These are phyloP conservation scores for Stramonita haemastoma DNA, from an alignment of 2,888 invertebrate species.

Conservation along the genomic window DNA sequence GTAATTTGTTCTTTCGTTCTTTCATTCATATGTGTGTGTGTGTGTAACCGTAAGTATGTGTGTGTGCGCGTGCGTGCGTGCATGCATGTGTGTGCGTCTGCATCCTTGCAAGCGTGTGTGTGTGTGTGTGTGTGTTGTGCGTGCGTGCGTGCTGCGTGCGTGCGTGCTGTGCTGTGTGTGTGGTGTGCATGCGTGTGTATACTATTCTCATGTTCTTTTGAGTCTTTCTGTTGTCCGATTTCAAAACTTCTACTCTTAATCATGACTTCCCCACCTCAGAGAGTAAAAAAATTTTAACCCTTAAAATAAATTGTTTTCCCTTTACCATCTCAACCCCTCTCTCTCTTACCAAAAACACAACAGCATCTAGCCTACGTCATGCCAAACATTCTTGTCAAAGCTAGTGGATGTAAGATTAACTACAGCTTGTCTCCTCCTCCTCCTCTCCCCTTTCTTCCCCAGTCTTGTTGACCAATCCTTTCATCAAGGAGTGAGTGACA, in stretches of 20 bases:
- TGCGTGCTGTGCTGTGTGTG: background rate
- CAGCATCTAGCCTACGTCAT: background rate
- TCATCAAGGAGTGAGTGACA: background rate
- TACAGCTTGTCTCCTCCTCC: background rate
- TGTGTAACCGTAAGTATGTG: background rate
- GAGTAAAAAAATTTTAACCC: background rate
- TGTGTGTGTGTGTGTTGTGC: background rate
- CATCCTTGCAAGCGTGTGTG: background rate
- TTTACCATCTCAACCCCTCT: no score
- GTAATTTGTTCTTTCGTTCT: no score
- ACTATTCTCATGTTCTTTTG: background rate
- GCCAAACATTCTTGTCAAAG: background rate
- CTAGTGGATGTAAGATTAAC: no score
- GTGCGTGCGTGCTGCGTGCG: background rate
- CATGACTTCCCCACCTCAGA: background rate
- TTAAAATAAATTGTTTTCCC: background rate
- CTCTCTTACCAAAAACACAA: background rate
- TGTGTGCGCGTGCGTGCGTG: background rate
- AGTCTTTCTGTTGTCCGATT: background rate
- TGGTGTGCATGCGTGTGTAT: background rate
- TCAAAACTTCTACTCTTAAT: background rate
- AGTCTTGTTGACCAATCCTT: background rate
- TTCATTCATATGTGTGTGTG: background rate
- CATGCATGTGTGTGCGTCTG: background rate
- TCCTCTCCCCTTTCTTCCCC: background rate